phyloP scores from a whole-genome alignment of 2,797 vertebrate species.

The Spinibarbus caldwelli region DNA sequence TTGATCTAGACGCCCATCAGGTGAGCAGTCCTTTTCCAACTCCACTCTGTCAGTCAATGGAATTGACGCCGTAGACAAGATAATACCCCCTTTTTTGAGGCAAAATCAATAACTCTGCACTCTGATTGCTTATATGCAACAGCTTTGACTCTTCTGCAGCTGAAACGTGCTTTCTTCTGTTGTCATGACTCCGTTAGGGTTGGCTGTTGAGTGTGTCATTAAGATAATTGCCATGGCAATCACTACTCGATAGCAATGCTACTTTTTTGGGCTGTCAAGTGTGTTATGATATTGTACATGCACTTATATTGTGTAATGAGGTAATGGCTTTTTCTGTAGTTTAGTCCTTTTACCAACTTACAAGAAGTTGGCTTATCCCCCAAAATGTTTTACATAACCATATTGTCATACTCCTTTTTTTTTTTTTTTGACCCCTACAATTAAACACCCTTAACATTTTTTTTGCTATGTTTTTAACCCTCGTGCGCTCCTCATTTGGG shows the following conservation, averaged over 20 bases:
- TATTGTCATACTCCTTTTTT: too few species aligned
- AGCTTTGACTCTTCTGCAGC: constrained; percentile 6
- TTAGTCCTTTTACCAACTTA: not conserved
- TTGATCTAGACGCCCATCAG: constrained; percentile 96
- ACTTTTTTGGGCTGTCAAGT: not conserved
- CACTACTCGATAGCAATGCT: not conserved
- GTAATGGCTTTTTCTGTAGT: not conserved
- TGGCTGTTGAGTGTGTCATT: constrained; percentile 19
- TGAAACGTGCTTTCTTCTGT: constrained; percentile 16
- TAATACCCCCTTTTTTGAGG: constrained; percentile 52
- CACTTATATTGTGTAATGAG: not conserved
- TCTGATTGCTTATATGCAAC: constrained; percentile 5
- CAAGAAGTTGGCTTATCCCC: not conserved
- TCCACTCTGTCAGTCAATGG: constrained; percentile 49
- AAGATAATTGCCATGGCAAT: constrained; percentile 27
- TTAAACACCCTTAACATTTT: too few species aligned
- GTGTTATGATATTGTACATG: not conserved
- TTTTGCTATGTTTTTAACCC: too few species aligned
- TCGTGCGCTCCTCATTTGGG: too few species aligned
- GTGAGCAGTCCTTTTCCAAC: constrained; percentile 74
- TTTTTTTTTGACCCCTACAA: too few species aligned
- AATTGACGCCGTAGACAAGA: constrained; percentile 57
- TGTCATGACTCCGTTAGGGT: constrained; percentile 19
- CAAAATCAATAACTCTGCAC: constrained; percentile 42
- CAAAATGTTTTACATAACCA: not conserved